Evolutionary conservation across 2,113 vertebrate species (phyloP).

Genomic region (Sinocyclocheilus anshuiensis): DNA sequence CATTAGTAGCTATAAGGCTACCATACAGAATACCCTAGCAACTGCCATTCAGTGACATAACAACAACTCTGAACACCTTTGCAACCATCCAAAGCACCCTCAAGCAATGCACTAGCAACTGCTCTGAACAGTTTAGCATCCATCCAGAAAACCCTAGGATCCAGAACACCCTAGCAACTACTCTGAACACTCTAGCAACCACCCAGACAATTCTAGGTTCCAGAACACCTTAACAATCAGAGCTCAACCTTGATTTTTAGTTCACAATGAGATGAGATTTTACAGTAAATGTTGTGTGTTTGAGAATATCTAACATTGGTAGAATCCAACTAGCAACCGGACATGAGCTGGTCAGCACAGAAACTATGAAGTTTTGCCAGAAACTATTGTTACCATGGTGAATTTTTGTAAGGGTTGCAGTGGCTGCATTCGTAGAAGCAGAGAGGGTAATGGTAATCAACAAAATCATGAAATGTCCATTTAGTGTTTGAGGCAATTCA

Average conservation of each 20-base stretch:
- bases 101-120: no score
- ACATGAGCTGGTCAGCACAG: background rate
- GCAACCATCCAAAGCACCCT: no score
- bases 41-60: no score
- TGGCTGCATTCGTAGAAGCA: background rate
- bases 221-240: background rate
- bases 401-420: background rate
- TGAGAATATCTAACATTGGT: background rate
- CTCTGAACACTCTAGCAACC: no score
- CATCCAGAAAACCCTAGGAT: no score
- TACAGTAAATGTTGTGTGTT: background rate
- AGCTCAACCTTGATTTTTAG: background rate
- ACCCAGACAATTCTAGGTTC: background rate
- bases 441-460: background rate
- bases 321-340: background rate
- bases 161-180: no score
- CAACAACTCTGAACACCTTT: no score
- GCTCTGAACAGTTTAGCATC: no score
- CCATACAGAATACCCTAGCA: no score
- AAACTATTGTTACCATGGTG: conserved; percentile 21
- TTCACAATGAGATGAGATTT: background rate
- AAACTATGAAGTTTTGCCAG: conserved; percentile 7
- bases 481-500: background rate
- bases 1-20: no score
- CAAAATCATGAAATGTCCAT: conserved; percentile 9